Conservation (phyloP, 1,140 invertebrate genomes). For the Ganaspis sp. region DNA sequence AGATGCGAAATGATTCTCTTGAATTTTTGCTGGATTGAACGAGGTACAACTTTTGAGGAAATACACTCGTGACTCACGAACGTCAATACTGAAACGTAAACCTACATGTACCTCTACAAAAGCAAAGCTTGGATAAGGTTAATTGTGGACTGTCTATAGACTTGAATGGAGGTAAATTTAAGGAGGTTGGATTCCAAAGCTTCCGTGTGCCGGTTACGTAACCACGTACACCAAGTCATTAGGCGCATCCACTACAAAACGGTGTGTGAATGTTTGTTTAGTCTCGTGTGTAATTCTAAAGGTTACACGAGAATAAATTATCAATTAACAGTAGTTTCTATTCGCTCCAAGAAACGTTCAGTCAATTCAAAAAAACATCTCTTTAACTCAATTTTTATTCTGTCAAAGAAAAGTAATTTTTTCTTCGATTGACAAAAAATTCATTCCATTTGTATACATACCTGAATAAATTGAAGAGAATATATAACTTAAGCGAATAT, state of each 20-base stretch:
- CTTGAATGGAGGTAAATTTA: constrained; percentile 16
- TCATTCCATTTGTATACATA: no score
- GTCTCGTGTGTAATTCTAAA: neutral
- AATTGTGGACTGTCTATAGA: constrained; percentile 14
- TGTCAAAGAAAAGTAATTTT: no score
- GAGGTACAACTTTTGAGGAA: neutral
- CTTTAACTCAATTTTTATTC: no score
- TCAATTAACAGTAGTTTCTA: neutral
- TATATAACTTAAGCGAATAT: no score
- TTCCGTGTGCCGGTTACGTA: constrained; percentile 15
- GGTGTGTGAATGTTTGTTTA: constrained; percentile 11
- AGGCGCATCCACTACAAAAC: neutral
- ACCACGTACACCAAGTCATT: constrained; percentile 1
- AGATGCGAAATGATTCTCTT: neutral
- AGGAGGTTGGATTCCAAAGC: constrained; percentile 14
- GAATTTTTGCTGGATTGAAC: neutral
- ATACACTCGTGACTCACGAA: constrained; percentile 5
- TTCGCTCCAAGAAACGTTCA: neutral
- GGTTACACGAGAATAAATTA: neutral
- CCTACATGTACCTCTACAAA: neutral
- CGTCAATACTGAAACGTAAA: constrained; percentile 5
- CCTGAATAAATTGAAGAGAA: no score
- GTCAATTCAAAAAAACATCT: no score
- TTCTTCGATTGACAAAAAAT: no score
- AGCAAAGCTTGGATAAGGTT: constrained; percentile 16